Evolutionary conservation across 1,140 invertebrate genomes (phyloP).

Genomic region (Tetranychus urticae): DNA sequence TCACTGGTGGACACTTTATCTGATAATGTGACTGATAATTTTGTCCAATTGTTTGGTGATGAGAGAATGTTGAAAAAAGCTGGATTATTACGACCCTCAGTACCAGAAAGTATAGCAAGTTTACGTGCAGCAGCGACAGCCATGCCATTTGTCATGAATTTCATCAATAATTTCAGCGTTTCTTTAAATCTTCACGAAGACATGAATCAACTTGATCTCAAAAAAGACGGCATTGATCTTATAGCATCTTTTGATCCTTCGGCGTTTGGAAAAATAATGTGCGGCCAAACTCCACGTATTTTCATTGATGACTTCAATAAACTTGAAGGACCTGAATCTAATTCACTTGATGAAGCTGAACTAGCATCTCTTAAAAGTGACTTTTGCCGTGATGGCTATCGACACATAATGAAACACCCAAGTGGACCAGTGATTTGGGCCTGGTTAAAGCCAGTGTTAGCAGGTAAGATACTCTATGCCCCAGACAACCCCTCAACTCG

Average conservation of each 20-base stretch:
- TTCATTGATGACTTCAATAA: conserved; percentile 12
- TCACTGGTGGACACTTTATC: conserved; percentile 8
- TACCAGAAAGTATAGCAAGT: conserved; percentile 3
- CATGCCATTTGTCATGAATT: conserved; percentile 8
- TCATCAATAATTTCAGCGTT: conserved; percentile 4
- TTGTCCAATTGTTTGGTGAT: conserved; percentile 8
- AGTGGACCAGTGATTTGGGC: conserved; percentile 22
- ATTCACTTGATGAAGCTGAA: conserved; percentile 13
- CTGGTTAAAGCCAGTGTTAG: conserved; percentile 22
- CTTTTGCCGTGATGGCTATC: conserved; percentile 20
- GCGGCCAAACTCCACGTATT: conserved; percentile 12
- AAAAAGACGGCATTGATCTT: conserved; percentile 4
- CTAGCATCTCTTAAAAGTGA: conserved; percentile 12
- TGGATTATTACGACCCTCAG: conserved; percentile 2
- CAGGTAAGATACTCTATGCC: conserved; percentile 23
- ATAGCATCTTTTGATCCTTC: conserved; percentile 8
- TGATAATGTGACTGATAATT: neutral
- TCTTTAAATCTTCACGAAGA: conserved; percentile 8
- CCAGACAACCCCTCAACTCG: conserved; percentile 19
- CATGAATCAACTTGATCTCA: conserved; percentile 3
- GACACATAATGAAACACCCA: conserved; percentile 15
- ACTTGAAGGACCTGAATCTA: conserved; percentile 7
- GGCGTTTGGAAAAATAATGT: conserved; percentile 13
- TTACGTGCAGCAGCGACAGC: conserved; percentile 7
- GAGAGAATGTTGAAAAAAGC: conserved; percentile 9